phyloP scores from a whole-genome alignment of 2,888 invertebrate genomes.

The Hybos culiciformis region DNA sequence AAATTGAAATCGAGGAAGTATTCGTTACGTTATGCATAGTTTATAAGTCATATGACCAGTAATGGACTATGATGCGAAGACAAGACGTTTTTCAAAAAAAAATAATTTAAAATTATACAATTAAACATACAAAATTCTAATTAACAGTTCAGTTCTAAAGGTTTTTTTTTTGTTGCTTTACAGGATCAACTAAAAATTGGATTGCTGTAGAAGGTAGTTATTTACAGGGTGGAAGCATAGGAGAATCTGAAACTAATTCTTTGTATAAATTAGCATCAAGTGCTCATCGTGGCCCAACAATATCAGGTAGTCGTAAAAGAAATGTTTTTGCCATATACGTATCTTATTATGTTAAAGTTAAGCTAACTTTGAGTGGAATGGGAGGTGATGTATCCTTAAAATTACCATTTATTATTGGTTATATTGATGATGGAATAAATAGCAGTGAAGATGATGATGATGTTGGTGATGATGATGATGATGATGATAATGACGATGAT shows the following conservation, averaged over 20 bases:
- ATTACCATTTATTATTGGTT: slow-evolving; percentile 47
- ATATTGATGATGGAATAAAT: slow-evolving; percentile 25
- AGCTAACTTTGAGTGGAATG: slow-evolving; percentile 65
- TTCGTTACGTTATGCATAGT: no score
- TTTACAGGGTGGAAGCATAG: slow-evolving; percentile 50
- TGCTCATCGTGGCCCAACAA: slow-evolving; percentile 24
- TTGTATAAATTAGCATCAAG: slow-evolving; percentile 5
- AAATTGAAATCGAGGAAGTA: no score
- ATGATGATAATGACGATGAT: neutral
- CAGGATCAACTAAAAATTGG: slow-evolving; percentile 76
- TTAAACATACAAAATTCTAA: no score
- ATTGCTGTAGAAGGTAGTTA: slow-evolving; percentile 78
- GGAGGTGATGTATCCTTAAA: slow-evolving; percentile 68
- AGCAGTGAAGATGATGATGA: slow-evolving; percentile 16
- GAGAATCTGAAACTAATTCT: slow-evolving; percentile 39
- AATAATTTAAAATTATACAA: no score
- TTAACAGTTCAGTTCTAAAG: no score
- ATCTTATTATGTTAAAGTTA: slow-evolving; percentile 81
- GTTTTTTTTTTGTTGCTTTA: no score
- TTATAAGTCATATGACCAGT: no score
- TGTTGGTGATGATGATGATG: neutral
- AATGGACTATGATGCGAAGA: no score
- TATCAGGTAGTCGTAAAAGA: slow-evolving; percentile 59
- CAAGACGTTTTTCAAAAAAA: no score
- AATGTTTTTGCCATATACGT: slow-evolving; percentile 86